phyloP scores from a whole-genome alignment of 2,797 vertebrate genomes.

The Pseudochromis fuscus region DNA sequence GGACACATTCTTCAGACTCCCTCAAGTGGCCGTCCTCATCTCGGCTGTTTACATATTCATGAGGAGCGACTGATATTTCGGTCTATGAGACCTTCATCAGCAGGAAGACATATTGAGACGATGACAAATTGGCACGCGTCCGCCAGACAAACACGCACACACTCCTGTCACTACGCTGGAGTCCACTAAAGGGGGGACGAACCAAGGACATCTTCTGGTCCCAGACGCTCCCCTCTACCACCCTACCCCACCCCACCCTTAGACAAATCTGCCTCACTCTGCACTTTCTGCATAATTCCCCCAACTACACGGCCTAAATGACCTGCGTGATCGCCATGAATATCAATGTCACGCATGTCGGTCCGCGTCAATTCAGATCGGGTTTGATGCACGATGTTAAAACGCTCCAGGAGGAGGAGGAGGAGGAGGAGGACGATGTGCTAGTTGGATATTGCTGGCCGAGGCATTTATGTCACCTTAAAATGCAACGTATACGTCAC shows the following conservation, averaged over 20 bases:
- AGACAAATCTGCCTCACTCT: slow-evolving; percentile 68
- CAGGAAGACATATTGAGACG: slow-evolving; percentile 60
- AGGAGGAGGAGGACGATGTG: slow-evolving; percentile 12
- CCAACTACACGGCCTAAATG: slow-evolving; percentile 55
- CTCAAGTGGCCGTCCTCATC: slow-evolving; percentile 37
- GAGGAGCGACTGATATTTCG: slow-evolving; percentile 57
- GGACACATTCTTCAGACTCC: slow-evolving; percentile 48
- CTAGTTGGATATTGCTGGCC: slow-evolving; percentile 31
- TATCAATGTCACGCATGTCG: slow-evolving; percentile 74
- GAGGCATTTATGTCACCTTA: slow-evolving; percentile 52
- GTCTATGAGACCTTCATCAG: slow-evolving; percentile 61
- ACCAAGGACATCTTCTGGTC: slow-evolving; percentile 74
- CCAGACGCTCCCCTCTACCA: slow-evolving; percentile 59
- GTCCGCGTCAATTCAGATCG: slow-evolving; percentile 41
- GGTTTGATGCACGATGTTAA: slow-evolving; percentile 55
- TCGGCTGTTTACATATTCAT: slow-evolving; percentile 70
- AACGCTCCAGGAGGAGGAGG: slow-evolving; percentile 14
- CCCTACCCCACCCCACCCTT: no score
- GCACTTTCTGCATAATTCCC: slow-evolving; percentile 74
- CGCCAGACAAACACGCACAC: neutral
- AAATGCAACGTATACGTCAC: slow-evolving; percentile 43
- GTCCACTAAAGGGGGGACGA: slow-evolving; percentile 48
- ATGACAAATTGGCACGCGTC: slow-evolving; percentile 64
- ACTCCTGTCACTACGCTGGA: slow-evolving; percentile 28
- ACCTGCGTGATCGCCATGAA: slow-evolving; percentile 77